phyloP scores from a whole-genome alignment of 53 echinoderm and acorn worm species.

The Arbacia lixula region DNA sequence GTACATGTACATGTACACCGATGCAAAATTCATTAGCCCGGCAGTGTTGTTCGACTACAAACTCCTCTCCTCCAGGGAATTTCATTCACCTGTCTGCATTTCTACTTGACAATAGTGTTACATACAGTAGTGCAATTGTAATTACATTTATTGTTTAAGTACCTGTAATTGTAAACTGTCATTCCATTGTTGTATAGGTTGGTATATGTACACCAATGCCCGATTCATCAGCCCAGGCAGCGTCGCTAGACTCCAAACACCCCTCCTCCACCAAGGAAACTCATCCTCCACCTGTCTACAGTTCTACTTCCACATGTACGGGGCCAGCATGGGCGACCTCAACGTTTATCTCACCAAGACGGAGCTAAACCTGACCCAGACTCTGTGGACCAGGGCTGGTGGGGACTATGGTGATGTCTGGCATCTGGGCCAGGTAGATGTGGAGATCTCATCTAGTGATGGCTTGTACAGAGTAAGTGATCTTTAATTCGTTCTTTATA shows the following conservation, averaged over 20 bases:
- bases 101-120: no score
- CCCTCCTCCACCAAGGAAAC: neutral
- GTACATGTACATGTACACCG: no score
- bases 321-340: conserved; percentile 19
- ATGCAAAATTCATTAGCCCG: no score
- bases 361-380: neutral
- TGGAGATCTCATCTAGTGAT: neutral
- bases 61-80: no score
- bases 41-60: no score
- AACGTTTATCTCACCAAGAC: neutral
- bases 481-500: no score
- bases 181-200: no score
- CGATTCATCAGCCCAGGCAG: neutral
- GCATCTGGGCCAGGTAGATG: conserved; percentile 13
- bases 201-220: conserved; percentile 14
- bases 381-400: neutral
- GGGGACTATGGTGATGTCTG: neutral
- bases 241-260: neutral
- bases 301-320: conserved; percentile 31
- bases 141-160: no score
- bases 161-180: no score
- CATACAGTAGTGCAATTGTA: no score
- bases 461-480: conserved; percentile 33
- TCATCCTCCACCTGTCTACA: neutral
- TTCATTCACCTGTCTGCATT: no score